Percentiles rank a stretch among this genome's conserved stretches.
phyloP scores from a whole-genome alignment of 2,113 vertebrate species.

The Bos javanicus region DNA sequence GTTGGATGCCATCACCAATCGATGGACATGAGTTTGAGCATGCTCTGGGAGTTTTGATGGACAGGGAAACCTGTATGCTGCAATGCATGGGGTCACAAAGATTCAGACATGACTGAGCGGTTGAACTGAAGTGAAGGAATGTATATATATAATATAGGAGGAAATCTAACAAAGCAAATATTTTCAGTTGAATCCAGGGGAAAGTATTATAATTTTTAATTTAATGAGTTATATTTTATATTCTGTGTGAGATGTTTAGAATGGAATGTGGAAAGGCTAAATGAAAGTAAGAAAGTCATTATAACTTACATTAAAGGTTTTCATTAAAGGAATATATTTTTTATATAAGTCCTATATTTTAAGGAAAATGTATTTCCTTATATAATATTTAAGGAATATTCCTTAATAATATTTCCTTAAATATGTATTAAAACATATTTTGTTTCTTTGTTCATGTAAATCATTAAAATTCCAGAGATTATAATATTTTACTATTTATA shows the following conservation, averaged over 20 bases:
- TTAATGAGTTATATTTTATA: neutral
- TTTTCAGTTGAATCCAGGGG: conserved; percentile 40
- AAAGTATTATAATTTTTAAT: neutral
- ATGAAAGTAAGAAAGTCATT: neutral
- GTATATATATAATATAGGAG: conserved; percentile 56
- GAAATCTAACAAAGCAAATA: conserved; percentile 43
- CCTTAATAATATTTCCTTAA: neutral
- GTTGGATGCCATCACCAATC: neutral
- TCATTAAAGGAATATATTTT: neutral
- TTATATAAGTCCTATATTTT: neutral
- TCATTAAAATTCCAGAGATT: neutral
- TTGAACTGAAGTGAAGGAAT: neutral
- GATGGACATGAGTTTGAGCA: neutral
- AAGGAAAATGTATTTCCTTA: neutral
- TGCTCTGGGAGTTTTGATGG: neutral
- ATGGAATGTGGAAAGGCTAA: neutral
- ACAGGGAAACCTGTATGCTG: neutral
- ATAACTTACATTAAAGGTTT: neutral
- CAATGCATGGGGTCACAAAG: neutral
- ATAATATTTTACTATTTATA: neutral
- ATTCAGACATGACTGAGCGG: neutral
- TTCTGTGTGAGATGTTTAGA: neutral
- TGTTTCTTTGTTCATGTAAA: neutral
- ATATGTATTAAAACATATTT: neutral
- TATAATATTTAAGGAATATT: neutral